These are phyloP conservation scores for Rhombomys opimus DNA, from an alignment of 2,113 vertebrate species.

Conservation along the genomic window DNA sequence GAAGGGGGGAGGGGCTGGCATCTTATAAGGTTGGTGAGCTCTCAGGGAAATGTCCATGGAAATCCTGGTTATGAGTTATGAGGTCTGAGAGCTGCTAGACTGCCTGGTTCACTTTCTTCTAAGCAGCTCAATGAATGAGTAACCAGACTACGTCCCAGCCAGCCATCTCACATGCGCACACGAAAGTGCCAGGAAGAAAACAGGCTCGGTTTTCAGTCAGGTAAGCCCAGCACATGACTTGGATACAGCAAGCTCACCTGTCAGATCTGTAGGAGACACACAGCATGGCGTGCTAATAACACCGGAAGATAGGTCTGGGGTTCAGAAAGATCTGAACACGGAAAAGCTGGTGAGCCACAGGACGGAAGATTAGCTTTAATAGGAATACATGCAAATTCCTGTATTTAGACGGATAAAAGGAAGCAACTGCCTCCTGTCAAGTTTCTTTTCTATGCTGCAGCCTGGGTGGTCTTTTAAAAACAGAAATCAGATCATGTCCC, in stretches of 20 bases:
- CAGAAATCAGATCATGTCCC: slow-evolving; percentile 53
- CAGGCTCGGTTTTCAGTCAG: not conserved
- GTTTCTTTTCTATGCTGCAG: slow-evolving; percentile 21
- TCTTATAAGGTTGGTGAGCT: slow-evolving; percentile 39
- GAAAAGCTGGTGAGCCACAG: slow-evolving; percentile 35
- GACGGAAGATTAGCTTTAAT: slow-evolving; percentile 66
- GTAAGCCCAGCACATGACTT: not conserved
- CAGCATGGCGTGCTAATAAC: slow-evolving; percentile 9
- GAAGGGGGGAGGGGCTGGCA: slow-evolving; percentile 12
- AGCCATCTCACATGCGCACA: not conserved
- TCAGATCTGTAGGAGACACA: slow-evolving; percentile 12
- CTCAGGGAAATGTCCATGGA: slow-evolving; percentile 11
- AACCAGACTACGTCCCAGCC: not conserved
- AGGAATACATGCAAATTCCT: slow-evolving; percentile 64
- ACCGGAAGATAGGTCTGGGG: slow-evolving; percentile 10
- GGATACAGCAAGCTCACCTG: not conserved
- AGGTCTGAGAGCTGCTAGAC: not conserved
- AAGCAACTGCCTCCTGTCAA: slow-evolving; percentile 38
- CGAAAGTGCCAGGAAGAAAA: not conserved
- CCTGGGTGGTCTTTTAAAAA: slow-evolving; percentile 65
- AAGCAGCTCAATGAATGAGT: not conserved
- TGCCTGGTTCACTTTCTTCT: not conserved
- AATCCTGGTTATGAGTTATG: slow-evolving; percentile 26
- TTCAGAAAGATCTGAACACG: slow-evolving; percentile 59
- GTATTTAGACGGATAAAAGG: not conserved